Evolutionary conservation across 1,140 invertebrate genomes (phyloP), one percentile per base, ranked within the genome.

Genomic region (Scaptodrosophila lebanonensis): DNA sequence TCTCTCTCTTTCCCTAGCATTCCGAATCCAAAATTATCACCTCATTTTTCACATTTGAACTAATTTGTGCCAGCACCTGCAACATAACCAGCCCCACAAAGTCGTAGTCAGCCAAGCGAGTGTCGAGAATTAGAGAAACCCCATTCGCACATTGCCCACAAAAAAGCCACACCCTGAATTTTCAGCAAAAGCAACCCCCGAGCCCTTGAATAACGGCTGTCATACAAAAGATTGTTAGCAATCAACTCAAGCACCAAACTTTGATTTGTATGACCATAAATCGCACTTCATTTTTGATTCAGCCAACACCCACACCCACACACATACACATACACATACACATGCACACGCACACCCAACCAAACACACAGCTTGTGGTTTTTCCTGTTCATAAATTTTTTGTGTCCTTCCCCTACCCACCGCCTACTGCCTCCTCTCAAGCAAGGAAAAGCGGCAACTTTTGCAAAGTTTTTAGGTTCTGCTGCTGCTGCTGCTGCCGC

Each of bases 241-340:
- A 76, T 72, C 71, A 71, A 75, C 60, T 71, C 68, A 72, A 68
- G 58, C 65, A 72, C 57, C 65, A 76, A 76, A 76, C 71, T 71
- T 76, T 76, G 68, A 76, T 76, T 76, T 76, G 68, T 68, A 68
- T 72, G 68, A 68, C 68, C 71, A 64, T 76, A 76, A 76, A 72
- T 73, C 66, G 71, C 68, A 76, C 71, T 76, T 76, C 65, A 76
- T 76, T 72, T 76, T 60, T 72, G 68, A 72, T 72, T 76, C 62
- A 54, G 42, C 25, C 39, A 36, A 13, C 36, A 29, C 38, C 15
- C 38, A 12, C 17, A 8, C 9, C 1, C 47, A 18, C 30, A 39
- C 16, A 30, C 7, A 44, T 22, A 11, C 11, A 27, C 17, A 27
- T 22, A 16, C 1, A 17, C 53, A 12, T 12, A 20, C 45, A 36